Conservation (phyloP, 2,113 vertebrate species). For the Aix galericulata region DNA sequence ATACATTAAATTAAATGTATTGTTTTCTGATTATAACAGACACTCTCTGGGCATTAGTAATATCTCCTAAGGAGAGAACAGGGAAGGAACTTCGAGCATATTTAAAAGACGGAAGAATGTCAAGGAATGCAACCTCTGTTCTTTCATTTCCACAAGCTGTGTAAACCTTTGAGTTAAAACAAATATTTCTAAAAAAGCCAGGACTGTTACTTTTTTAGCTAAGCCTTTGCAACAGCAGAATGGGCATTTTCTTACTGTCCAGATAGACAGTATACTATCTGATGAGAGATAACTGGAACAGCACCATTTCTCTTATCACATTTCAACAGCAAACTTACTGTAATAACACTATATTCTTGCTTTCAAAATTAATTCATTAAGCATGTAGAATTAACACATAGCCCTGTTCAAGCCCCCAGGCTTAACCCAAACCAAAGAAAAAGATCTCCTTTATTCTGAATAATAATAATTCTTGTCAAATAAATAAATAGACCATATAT, state of each 20-base stretch:
- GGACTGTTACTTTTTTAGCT: background rate
- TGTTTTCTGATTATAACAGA: conserved; percentile 20
- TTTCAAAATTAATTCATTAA: conserved; percentile 15
- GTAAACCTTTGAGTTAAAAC: background rate
- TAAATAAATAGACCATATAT: background rate
- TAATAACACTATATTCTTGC: background rate
- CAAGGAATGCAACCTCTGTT: background rate
- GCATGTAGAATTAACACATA: background rate
- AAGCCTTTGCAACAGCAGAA: conserved; percentile 11
- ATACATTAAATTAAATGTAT: background rate
- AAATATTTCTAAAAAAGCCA: background rate
- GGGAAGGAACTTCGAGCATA: background rate
- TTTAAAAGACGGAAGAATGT: background rate
- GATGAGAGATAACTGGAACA: background rate
- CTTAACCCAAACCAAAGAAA: background rate
- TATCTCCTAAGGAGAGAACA: background rate
- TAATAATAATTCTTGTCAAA: background rate
- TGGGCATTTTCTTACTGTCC: background rate
- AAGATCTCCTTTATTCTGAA: background rate
- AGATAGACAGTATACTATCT: background rate
- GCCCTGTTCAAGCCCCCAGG: background rate
- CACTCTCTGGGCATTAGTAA: background rate
- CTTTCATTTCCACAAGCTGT: conserved; percentile 8
- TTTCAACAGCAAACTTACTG: conserved; percentile 42
- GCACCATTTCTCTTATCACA: background rate